Percentiles rank a stretch among this genome's conserved stretches.
These are phyloP conservation scores for Clupea harengus DNA, from an alignment of 2,113 vertebrate species.

Conservation along the genomic window DNA sequence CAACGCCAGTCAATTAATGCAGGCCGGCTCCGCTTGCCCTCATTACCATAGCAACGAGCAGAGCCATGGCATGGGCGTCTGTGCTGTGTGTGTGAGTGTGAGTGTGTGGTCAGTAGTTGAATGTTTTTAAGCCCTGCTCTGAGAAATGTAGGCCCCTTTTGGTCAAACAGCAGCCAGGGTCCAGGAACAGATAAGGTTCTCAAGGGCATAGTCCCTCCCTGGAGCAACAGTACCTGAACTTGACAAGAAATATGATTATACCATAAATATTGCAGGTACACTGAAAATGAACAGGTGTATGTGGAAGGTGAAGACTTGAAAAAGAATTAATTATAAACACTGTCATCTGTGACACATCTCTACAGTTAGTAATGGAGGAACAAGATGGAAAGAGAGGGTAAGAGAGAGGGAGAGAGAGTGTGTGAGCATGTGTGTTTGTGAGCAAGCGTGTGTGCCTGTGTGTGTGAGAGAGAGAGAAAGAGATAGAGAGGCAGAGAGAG, in stretches of 20 bases:
- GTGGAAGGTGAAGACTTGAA: neutral
- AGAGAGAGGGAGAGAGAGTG: neutral
- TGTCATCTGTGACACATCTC: neutral
- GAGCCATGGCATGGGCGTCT: neutral
- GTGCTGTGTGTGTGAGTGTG: neutral
- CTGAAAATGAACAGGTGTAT: neutral
- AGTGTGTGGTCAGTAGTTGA: neutral
- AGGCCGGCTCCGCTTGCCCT: neutral
- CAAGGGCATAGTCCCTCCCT: neutral
- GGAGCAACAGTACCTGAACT: neutral
- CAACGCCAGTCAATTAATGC: constrained; percentile 10
- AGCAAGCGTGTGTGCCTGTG: neutral
- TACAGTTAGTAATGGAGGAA: neutral
- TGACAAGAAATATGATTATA: too few relatives aligned
- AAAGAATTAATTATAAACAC: neutral
- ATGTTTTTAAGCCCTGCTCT: neutral
- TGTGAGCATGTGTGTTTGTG: neutral
- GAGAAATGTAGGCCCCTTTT: neutral
- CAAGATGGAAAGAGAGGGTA: neutral
- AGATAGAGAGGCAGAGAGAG: neutral
- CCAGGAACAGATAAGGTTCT: neutral
- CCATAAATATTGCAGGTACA: neutral
- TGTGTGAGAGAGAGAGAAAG: neutral
- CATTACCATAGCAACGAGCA: constrained; percentile 10
- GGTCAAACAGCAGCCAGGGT: neutral